phyloP scores from a whole-genome alignment of 2,797 vertebrate species.

The Coregonus suidteri region DNA sequence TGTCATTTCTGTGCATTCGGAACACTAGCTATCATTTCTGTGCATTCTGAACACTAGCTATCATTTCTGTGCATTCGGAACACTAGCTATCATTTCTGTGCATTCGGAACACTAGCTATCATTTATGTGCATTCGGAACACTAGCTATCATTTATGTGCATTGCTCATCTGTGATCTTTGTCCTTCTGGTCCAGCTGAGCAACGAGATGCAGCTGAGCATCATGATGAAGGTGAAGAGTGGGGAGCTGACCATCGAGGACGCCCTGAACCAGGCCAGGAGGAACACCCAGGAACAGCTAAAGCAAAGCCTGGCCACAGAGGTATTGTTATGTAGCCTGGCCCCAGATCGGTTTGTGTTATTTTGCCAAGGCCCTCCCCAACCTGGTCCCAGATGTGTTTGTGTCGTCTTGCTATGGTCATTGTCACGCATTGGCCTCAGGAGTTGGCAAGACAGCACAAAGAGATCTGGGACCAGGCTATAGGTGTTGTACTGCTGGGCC shows the following conservation, averaged over 20 bases:
- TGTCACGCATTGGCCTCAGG: background rate
- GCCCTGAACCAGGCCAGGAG: slow-evolving; percentile 73
- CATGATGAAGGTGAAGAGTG: slow-evolving; percentile 80
- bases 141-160: too few species aligned
- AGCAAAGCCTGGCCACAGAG: slow-evolving; percentile 32
- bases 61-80: too few species aligned
- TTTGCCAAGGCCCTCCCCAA: background rate
- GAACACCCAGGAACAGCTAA: slow-evolving; percentile 42
- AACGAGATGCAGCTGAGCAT: slow-evolving; percentile 82
- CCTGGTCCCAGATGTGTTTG: background rate
- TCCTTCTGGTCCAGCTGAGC: slow-evolving; percentile 66
- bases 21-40: too few species aligned
- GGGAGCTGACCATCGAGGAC: slow-evolving; percentile 77
- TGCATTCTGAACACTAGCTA: too few species aligned
- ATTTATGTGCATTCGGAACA: too few species aligned
- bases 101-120: too few species aligned
- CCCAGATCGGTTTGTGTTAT: background rate
- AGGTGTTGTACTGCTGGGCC: background rate
- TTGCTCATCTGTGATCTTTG: background rate
- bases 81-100: too few species aligned
- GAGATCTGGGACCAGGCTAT: background rate
- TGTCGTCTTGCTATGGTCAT: background rate
- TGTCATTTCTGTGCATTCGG: too few species aligned
- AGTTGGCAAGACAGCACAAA: background rate
- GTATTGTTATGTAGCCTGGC: slow-evolving; percentile 38